Base-by-base conservation (phyloP, 2,888 invertebrate species). In the Metalampra italica region DNA sequence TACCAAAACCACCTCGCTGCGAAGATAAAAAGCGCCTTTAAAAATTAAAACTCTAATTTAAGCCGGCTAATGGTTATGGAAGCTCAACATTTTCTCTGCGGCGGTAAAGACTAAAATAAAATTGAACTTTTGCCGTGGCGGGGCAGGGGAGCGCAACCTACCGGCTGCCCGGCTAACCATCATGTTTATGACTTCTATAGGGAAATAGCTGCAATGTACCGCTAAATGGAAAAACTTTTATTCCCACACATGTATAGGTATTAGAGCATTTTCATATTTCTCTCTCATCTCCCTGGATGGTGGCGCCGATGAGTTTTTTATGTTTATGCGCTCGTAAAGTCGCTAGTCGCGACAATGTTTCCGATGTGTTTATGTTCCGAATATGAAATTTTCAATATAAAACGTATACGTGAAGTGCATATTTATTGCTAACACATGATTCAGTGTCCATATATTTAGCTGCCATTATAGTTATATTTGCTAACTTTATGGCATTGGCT, bases 151-250 rank as follows among this genome's bases (percentile, higher is more conserved):
- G 52, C 54, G 45, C 50, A 44, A 46, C 46, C 43, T 43, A 34
- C 44, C 15, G n/a, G 12, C 47, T 32, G 47, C 37, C 51, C 43
- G 59, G 68, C 72, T 77, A 74, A 82, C 75, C 75, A 64, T 65
- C 67, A 72, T 85, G 81, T 87, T 87, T 88, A 88, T 80, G 82
- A 82, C 82, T 86, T 81, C 88, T 86, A 83, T 86, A 85, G 87
- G 88, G 87, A 88, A 88, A 88, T 88, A 86, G 53, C 64, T 65
- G 63, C 78, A 67, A 71, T 77, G 77, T 78, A 69, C 67, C 70
- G 68, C 71, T 82, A 79, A 82, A 86, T 82, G 82, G 82, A 81
- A 81, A 87, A 87, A 86, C 75, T 88, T 88, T 84, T 79, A 82
- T 79, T 78, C 73, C 62, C 75, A 77, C 77, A 81, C 77, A 80